Conservation (phyloP, 2,113 vertebrate genomes). For the Genyomyrus donnyi region DNA sequence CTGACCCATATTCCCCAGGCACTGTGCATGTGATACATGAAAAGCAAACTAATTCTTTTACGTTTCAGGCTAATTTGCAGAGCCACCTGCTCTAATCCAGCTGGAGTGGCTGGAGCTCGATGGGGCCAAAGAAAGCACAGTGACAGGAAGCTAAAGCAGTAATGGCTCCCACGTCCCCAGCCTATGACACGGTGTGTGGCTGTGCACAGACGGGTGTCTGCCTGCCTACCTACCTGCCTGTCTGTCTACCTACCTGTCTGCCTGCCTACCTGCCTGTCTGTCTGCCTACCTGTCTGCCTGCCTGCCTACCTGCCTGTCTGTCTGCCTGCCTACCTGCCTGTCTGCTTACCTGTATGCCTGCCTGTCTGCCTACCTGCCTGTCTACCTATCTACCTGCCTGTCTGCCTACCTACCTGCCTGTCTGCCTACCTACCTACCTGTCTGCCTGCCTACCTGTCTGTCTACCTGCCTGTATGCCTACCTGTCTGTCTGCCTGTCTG, state of each 20-base stretch:
- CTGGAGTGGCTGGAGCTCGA: background rate
- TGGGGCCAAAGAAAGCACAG: background rate
- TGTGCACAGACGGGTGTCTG: background rate
- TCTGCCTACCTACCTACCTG: too few relatives aligned
- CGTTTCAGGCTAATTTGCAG: background rate
- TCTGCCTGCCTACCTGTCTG: background rate
- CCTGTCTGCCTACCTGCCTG: too few relatives aligned
- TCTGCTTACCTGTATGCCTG: too few relatives aligned
- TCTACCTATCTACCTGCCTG: too few relatives aligned
- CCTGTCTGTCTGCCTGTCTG: accelerated
- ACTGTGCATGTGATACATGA: background rate
- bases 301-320: accelerated
- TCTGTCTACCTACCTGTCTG: accelerated
- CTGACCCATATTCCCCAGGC: constrained; percentile 8
- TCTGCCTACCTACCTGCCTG: too few relatives aligned
- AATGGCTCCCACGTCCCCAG: background rate
- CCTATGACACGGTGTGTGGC: background rate
- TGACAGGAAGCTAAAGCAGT: background rate
- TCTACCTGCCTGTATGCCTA: too few relatives aligned
- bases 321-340: too few relatives aligned
- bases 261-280: accelerated
- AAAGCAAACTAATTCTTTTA: background rate
- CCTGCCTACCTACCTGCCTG: background rate
- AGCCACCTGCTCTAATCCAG: background rate
- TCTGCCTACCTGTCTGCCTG: accelerated